phyloP scores from a whole-genome alignment of 2,888 invertebrate species.

The Lydus trimaculatus region DNA sequence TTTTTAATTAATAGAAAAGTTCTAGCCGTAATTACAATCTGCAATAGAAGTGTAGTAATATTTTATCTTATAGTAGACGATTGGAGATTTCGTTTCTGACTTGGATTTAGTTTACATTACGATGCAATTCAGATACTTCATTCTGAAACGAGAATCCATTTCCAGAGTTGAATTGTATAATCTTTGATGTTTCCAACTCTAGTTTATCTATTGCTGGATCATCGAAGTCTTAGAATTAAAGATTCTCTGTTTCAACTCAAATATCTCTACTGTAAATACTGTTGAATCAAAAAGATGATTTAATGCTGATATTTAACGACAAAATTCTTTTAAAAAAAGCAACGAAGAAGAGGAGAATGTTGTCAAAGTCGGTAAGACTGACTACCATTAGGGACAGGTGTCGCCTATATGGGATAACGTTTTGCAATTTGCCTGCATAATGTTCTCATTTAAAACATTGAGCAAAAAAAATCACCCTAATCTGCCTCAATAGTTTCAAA shows the following conservation, averaged over 20 bases:
- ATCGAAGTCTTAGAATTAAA: not conserved
- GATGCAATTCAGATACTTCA: not conserved
- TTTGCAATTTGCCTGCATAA: conserved; percentile 33
- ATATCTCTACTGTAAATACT: not conserved
- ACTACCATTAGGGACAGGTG: conserved; percentile 38
- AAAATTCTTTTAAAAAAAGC: not conserved
- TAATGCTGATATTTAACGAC: not conserved
- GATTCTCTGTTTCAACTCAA: not conserved
- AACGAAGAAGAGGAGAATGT: not conserved
- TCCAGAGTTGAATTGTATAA: not conserved
- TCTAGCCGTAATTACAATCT: too few species aligned
- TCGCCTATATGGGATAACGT: conserved; percentile 33
- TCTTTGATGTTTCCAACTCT: conserved; percentile 1
- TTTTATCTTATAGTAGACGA: too few species aligned
- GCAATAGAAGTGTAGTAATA: too few species aligned
- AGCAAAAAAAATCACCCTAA: not conserved
- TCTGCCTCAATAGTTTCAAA: not conserved
- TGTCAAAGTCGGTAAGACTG: conserved; percentile 28
- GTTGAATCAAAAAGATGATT: not conserved
- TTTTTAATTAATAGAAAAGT: too few species aligned
- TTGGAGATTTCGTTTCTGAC: not conserved
- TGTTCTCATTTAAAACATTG: conserved; percentile 32
- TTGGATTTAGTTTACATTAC: conserved; percentile 3
- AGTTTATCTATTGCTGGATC: not conserved
- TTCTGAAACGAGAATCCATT: not conserved